Evolutionary conservation across 2,797 vertebrate genomes (phyloP).

Genomic region (Botia kubotai): DNA sequence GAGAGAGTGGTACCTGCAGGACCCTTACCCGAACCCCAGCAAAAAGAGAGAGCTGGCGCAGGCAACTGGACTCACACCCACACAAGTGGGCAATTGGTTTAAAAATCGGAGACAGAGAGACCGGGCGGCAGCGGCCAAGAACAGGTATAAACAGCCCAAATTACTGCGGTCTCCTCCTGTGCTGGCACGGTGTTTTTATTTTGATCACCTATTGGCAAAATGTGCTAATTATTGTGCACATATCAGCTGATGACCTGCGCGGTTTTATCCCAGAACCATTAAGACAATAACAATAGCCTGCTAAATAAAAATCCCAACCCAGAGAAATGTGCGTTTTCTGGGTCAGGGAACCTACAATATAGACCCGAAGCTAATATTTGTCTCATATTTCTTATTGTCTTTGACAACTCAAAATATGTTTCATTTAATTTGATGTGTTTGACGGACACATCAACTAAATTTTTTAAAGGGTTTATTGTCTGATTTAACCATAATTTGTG

Average conservation of each 20-base stretch:
- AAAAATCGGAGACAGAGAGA: conserved; percentile 98
- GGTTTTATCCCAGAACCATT: no score
- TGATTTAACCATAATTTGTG: no score
- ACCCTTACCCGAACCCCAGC: conserved; percentile 95
- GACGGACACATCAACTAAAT: no score
- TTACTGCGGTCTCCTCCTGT: no score
- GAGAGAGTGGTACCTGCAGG: conserved; percentile 97
- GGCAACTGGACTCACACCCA: conserved; percentile 97
- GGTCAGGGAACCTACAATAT: background rate
- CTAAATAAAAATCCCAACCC: background rate
- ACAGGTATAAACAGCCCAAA: conserved; percentile 83
- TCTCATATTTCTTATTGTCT: no score
- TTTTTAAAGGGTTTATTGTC: no score
- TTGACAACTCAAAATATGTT: background rate
- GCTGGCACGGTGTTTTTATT: background rate
- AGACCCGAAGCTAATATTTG: no score
- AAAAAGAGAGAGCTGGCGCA: conserved; percentile 97
- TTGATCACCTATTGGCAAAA: background rate
- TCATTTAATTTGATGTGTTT: no score
- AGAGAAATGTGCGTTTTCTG: background rate
- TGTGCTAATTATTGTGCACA: no score
- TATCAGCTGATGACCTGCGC: background rate
- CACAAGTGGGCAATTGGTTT: conserved; percentile 99
- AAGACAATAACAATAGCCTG: no score
- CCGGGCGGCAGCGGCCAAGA: conserved; percentile 95